These are phyloP conservation scores for Felis chaus DNA, from an alignment of 2,113 vertebrate species.

Conservation along the genomic window DNA sequence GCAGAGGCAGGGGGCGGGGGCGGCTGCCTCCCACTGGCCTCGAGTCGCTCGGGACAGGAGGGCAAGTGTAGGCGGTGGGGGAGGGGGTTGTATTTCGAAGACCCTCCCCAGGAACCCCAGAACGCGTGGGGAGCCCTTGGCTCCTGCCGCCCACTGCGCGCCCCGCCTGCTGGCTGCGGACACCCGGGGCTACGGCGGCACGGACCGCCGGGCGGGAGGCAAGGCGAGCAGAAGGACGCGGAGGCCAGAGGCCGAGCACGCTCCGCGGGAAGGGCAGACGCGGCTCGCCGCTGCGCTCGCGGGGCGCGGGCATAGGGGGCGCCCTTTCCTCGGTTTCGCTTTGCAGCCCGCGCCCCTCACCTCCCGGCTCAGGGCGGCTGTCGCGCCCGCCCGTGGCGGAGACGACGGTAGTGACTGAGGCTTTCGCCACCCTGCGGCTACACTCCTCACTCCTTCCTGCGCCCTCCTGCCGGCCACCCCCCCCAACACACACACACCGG, in stretches of 20 bases:
- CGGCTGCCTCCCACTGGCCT: constrained; percentile 79
- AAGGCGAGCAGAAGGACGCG: not conserved
- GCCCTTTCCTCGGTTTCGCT: constrained; percentile 65
- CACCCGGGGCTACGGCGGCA: not conserved
- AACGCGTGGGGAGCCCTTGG: not conserved
- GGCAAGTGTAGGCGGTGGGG: constrained; percentile 70
- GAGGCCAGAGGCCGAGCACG: not conserved
- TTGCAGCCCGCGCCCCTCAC: not conserved
- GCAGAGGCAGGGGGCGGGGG: constrained; percentile 63
- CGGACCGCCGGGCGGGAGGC: not conserved
- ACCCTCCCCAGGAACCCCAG: not conserved
- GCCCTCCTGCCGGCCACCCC: not conserved
- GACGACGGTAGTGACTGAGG: not conserved
- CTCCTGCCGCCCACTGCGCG: not conserved
- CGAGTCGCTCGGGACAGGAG: constrained; percentile 67
- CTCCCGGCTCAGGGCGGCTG: not conserved
- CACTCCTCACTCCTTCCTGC: not conserved
- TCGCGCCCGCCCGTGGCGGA: not conserved
- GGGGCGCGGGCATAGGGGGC: constrained; percentile 57
- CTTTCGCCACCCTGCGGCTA: not conserved
- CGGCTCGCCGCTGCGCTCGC: not conserved
- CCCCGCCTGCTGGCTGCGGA: not conserved
- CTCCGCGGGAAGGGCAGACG: not conserved
- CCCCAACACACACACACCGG: not conserved
- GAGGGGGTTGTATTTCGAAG: not conserved